These are phyloP conservation scores for Latheticus oryzae DNA, from an alignment of 2,888 invertebrate genomes.

Conservation along the genomic window DNA sequence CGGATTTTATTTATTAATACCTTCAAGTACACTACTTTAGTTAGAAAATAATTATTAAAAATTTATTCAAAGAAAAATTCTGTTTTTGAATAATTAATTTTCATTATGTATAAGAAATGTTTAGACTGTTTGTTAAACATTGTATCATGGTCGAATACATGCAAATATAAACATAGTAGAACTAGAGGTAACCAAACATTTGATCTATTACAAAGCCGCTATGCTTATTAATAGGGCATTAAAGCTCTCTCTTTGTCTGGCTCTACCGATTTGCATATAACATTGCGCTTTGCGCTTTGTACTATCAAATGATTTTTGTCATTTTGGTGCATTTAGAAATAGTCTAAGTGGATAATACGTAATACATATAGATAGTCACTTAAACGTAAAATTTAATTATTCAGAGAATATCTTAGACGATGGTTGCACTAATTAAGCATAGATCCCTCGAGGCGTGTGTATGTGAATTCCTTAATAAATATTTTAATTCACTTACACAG, in stretches of 20 bases:
- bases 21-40: no score
- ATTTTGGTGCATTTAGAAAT: neutral
- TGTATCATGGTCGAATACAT: slow-evolving; percentile 1
- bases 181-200: slow-evolving; percentile 10
- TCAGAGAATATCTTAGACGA: slow-evolving; percentile 61
- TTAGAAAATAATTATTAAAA: no score
- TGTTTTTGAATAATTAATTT: no score
- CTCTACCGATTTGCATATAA: slow-evolving; percentile 25
- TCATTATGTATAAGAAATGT: no score
- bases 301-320: slow-evolving; percentile 21
- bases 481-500: slow-evolving; percentile 66
- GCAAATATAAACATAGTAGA: slow-evolving; percentile 19
- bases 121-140: no score
- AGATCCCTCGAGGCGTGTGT: slow-evolving; percentile 60
- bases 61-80: no score
- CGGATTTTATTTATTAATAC: no score
- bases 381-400: slow-evolving; percentile 59
- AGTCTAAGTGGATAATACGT: slow-evolving; percentile 23
- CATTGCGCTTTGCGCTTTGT: no score
- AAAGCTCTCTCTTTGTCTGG: slow-evolving; percentile 19
- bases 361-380: slow-evolving; percentile 53
- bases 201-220: slow-evolving; percentile 5
- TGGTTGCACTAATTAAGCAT: slow-evolving; percentile 61
- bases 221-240: slow-evolving; percentile 25
- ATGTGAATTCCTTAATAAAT: slow-evolving; percentile 66